Evolutionary conservation across 2,888 invertebrate genomes (phyloP), one percentile per base, ranked within the genome.

Genomic region (Rhorus exstirpatorius): DNA sequence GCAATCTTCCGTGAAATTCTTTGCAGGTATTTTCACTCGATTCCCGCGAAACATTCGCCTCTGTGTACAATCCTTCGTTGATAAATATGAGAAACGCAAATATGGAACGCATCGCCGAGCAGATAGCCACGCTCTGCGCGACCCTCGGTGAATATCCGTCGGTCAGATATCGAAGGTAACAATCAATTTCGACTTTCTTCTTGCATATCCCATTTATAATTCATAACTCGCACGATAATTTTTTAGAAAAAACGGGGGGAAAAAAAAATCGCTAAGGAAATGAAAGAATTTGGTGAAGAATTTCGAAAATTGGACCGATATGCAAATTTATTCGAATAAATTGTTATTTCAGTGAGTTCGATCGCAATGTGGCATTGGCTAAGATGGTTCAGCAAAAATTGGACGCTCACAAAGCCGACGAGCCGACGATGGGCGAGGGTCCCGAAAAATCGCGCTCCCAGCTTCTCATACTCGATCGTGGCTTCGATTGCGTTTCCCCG

Each of bases 401-500:
- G 90, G 99, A 99, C 93, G 99, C 99, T 19, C 99, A 99, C 93
- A 99, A 99, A 95, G 99, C 99, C 12, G 99, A 99, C 93, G 99
- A 99, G 93, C 99, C 99, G 35, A 99, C 99, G 12, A 99, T 99
- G 99, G 99, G 99, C 19, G 99, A 99, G 94, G 99, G 98, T 0
- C 98, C 98, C 0, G 99, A 99, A 93, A 99, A 99, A 93, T 97
- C 98, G 21, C 96, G 99, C 82, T 99, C 99, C 1, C 99, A 99
- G 92, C 94, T 99, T 83, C 93, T 99, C 71, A 98, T 99, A 88
- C 93, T 99, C 86, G 99, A 99, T 94, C 96, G 99, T 89, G 99
- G 99, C 58, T 99, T 99, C 93, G 99, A 99, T 94, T 98, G 98
- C 90, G 98, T 99, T 49, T 98, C 99, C 7, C 99, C 99, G 0